phyloP scores from a whole-genome alignment of 2,797 vertebrate species.

The Hypotaenidia philippensis region DNA sequence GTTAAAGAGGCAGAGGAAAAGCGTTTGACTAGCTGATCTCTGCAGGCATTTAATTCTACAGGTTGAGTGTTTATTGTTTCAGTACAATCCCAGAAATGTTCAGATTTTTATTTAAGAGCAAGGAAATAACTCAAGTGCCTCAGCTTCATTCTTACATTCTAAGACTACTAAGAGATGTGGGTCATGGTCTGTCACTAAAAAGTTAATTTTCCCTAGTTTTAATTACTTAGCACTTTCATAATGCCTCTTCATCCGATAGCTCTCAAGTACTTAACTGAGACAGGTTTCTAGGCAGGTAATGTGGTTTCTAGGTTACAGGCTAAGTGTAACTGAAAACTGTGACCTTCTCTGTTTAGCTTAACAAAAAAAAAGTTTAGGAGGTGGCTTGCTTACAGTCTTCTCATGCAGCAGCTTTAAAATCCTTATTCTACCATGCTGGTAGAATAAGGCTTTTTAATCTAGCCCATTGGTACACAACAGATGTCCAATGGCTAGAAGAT shows the following conservation, averaged over 20 bases:
- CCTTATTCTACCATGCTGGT: background rate
- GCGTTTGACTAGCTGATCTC: conserved; percentile 17
- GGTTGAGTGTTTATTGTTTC: conserved; percentile 41
- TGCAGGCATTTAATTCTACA: background rate
- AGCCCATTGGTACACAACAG: background rate
- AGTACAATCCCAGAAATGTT: conserved; percentile 5
- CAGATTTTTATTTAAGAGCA: conserved; percentile 15
- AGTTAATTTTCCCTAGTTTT: conserved; percentile 69
- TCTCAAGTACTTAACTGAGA: conserved; percentile 62
- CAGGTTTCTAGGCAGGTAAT: conserved; percentile 61
- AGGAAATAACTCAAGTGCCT: conserved; percentile 27
- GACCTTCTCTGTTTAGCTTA: conserved; percentile 60
- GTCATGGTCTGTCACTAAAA: conserved; percentile 58
- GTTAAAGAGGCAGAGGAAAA: background rate
- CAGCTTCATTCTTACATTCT: background rate
- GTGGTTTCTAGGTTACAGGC: conserved; percentile 73
- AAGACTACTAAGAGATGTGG: conserved; percentile 22
- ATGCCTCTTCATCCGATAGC: conserved; percentile 58
- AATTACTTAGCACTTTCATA: conserved; percentile 65
- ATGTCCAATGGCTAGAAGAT: background rate
- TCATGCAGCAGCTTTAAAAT: background rate
- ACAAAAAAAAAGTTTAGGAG: background rate
- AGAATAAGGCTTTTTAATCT: conserved; percentile 5
- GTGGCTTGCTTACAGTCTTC: conserved; percentile 39
- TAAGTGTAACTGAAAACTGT: conserved; percentile 62